Conservation (phyloP, 1,140 invertebrate genomes). For the Zelostemma sp. region DNA sequence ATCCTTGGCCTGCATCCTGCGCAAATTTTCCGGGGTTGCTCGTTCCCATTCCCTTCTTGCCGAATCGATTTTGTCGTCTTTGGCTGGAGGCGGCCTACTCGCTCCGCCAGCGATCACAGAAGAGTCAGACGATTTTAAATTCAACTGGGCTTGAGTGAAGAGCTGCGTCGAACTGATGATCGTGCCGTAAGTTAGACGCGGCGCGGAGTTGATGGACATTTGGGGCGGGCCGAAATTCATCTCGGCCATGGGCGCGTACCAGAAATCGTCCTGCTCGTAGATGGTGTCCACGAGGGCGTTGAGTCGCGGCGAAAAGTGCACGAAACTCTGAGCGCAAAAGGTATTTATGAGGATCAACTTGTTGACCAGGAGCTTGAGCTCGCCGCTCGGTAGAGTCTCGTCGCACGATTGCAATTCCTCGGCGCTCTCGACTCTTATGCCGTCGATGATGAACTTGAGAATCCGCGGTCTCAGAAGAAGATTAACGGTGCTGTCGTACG, state of each 20-base stretch:
- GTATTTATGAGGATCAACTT: constrained; percentile 67
- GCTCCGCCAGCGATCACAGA: constrained; percentile 8
- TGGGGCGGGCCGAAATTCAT: constrained; percentile 68
- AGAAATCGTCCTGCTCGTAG: constrained; percentile 63
- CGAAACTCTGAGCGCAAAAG: constrained; percentile 63
- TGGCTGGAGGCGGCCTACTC: constrained; percentile 23
- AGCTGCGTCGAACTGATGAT: constrained; percentile 69
- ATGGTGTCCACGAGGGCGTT: constrained; percentile 66
- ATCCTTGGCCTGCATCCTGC: constrained; percentile 60
- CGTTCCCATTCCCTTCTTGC: constrained; percentile 65
- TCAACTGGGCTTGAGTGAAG: constrained; percentile 64
- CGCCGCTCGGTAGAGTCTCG: constrained; percentile 61
- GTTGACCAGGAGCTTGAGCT: constrained; percentile 63
- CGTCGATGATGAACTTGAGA: constrained; percentile 68
- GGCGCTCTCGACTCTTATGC: constrained; percentile 66
- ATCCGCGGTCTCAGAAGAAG: constrained; percentile 63
- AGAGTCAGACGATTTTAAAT: constrained; percentile 37
- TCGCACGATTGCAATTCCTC: constrained; percentile 67
- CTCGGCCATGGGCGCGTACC: constrained; percentile 67
- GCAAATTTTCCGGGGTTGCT: constrained; percentile 58
- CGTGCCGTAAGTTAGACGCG: constrained; percentile 63
- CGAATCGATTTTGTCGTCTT: constrained; percentile 58
- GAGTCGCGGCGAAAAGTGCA: constrained; percentile 62
- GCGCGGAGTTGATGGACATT: constrained; percentile 65
- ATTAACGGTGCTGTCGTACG: constrained; percentile 67